A percentile compares a stretch with the other conserved stretches of the same genome.
Conservation (phyloP, 2,888 invertebrate species). For the Altica lythri region DNA sequence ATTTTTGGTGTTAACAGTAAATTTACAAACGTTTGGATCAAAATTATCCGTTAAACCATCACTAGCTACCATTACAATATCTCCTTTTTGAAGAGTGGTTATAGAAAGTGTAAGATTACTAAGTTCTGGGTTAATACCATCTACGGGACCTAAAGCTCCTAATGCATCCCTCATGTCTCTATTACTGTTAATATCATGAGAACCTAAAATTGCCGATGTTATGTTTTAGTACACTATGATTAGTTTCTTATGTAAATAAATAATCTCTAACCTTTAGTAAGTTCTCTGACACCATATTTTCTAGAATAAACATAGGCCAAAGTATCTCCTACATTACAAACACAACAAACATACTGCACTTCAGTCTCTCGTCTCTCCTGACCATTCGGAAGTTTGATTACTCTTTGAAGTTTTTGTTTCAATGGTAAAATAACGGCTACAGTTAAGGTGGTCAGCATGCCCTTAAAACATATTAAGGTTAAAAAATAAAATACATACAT, state of each 20-base stretch:
- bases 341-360: constrained; percentile 73
- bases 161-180: constrained; percentile 88
- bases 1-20: constrained; percentile 63
- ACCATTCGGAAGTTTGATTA: constrained; percentile 17
- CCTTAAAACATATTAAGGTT: constrained; percentile 46
- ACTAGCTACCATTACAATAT: constrained; percentile 86
- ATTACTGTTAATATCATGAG: constrained; percentile 81
- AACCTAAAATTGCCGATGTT: constrained; percentile 59
- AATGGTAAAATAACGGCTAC: constrained; percentile 76
- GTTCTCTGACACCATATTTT: constrained; percentile 78
- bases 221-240: background rate
- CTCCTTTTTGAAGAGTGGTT: constrained; percentile 77
- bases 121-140: constrained; percentile 82
- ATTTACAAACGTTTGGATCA: constrained; percentile 89
- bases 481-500: too few relatives aligned
- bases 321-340: constrained; percentile 88
- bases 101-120: constrained; percentile 85
- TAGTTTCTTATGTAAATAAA: too few relatives aligned
- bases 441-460: constrained; percentile 82
- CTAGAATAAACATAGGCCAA: constrained; percentile 84
- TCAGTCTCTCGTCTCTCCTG: constrained; percentile 36
- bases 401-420: constrained; percentile 43
- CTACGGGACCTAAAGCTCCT: constrained; percentile 86
- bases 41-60: constrained; percentile 91
- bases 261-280: constrained; percentile 69